A percentile compares a stretch with the other conserved stretches of the same genome.
Conservation (phyloP, 64 coral and sea anemone genomes). For the Platygyra sinensis region DNA sequence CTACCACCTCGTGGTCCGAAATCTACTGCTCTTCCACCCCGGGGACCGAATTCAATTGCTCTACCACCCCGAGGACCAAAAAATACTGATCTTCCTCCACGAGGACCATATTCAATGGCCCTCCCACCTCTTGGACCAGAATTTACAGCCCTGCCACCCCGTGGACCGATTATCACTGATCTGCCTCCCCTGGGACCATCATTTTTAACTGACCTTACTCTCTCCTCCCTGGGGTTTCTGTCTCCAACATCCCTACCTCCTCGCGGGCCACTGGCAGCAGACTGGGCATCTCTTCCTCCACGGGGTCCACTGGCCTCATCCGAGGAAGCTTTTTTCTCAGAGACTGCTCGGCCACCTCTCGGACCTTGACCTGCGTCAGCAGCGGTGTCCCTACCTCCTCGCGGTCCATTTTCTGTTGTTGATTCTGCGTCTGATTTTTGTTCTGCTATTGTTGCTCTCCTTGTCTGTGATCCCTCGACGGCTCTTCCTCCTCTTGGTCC, state of each 20-base stretch:
- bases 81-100: slow-evolving; percentile 50
- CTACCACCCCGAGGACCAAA: slow-evolving; percentile 23
- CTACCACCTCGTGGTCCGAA: slow-evolving; percentile 17
- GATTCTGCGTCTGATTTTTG: background rate
- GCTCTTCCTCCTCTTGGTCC: slow-evolving; percentile 25
- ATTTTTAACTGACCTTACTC: background rate
- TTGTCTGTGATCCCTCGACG: background rate
- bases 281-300: slow-evolving; percentile 38
- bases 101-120: slow-evolving; percentile 28
- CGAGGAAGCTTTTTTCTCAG: background rate
- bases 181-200: slow-evolving; percentile 53
- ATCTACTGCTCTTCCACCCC: slow-evolving; percentile 44
- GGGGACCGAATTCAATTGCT: slow-evolving; percentile 38
- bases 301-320: slow-evolving; percentile 25
- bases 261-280: slow-evolving; percentile 14
- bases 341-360: slow-evolving; percentile 23
- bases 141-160: slow-evolving; percentile 17
- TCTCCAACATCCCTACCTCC: slow-evolving; percentile 42
- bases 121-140: slow-evolving; percentile 2
- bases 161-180: slow-evolving; percentile 16
- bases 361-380: background rate
- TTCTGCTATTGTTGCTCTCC: background rate
- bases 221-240: background rate
- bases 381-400: slow-evolving; percentile 25
- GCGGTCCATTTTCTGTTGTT: background rate